Evolutionary conservation across 2,797 vertebrate species (phyloP), one percentile per base, ranked within the genome.

Genomic region (Ctenosaura bakeri): DNA sequence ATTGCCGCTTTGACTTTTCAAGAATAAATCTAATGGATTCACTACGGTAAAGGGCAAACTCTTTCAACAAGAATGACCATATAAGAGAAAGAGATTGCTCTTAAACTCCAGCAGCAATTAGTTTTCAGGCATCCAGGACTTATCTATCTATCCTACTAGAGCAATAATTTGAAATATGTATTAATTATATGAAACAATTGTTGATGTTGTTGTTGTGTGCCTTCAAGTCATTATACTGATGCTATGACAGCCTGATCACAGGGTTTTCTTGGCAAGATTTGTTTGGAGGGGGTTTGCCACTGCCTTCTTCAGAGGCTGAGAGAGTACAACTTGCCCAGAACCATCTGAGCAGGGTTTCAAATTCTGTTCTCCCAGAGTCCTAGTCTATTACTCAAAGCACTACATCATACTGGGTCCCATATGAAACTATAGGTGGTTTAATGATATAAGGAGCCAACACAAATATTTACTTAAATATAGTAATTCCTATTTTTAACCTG

Each of bases 401-500:
- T 29, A 29, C 26, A 69, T 6, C 64, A 66, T 7, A 66, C 24
- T 66, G 64, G 64, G 26, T 66, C 64, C 20, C 71, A 85, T 85
- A 73, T 52, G 42, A 46, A 66, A 64, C 26, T 62, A 64, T 22
- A 46, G 38, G 6, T 78, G 32, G 8, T 46, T 71, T 13, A 64
- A 12, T 29, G 50, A 78, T 54, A 46, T 87, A 62, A 77, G 32
- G 32, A 42, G 35, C 54, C 4, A 46, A 46, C 7, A 42, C 6
- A 20, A 22, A 87, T 42, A 76, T 29, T 76, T 35, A 85, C 16
- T 74, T 54, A 83, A 26, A 66, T 46, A 46, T 4, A 46, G 42
- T 46, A 84, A 84, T 84, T 46, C 38, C n/a, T 22, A 64, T 62
- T 87, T 64, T 59, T 79, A 85, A 16, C 18, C 42, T 79, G 42